Base-by-base conservation (phyloP, 2,888 invertebrate species). In the Odontomyia ornata region DNA sequence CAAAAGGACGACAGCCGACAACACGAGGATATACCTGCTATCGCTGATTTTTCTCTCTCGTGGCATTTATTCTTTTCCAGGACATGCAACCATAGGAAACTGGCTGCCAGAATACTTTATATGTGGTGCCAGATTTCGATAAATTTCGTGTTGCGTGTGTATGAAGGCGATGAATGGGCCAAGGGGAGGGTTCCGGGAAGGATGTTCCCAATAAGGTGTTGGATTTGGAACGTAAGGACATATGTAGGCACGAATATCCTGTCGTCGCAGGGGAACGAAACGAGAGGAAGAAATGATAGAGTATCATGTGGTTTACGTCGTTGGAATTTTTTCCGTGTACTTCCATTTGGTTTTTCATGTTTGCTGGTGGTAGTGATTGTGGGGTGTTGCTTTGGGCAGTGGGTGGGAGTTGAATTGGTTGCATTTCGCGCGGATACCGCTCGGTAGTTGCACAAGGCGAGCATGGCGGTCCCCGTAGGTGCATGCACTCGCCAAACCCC, bases 21-120 rank as follows among this genome's bases (percentile, higher is more conserved):
- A 27, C 69, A 23, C 47, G 27, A 47, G 36, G 69, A 30, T 47
- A 43, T 69, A 46, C 47, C 69, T 69, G 46, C 7, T 47, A 27
- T 46, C 23, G 47, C 13, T 46, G 47, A 47, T 69, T 46, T 69
- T 69, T 69, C 69, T 69, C 69, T 69, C 69, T 23, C 47, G 46
- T 46, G 69, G 69, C 23, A 46, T 46, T 46, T 25, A 46, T 69
- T 25, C 46, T 69, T 69, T 69, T 69, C 69, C 69, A 69, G 69
- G 69, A 69, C 27, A 25, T 47, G 11, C 23, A 46, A 7, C 67
- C 27, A 30, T 64, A 30, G 28, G 15, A 64, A 27, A 13, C 67
- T 23, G 67, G 13, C 46, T 69, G 69, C 43, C 69, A 69, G 46
- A 47, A 47, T 47, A 25, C 69, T 69, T 69, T 69, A 47, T 69